Conservation (phyloP, 2,797 vertebrate species). For the Xiphorhynchus erythropygius region DNA sequence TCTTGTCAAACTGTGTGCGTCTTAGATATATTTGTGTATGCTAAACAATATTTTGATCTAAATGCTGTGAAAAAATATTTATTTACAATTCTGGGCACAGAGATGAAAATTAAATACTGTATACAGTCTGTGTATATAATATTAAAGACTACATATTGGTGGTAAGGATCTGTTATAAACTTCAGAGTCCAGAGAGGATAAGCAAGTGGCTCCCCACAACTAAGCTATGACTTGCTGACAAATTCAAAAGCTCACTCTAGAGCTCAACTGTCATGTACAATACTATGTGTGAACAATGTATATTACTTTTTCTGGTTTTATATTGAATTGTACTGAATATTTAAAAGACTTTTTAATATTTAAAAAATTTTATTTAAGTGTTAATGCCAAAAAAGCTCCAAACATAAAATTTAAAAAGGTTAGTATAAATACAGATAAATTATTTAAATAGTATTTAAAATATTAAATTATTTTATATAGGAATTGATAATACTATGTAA, state of each 20-base stretch:
- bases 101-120: conserved; percentile 5
- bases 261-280: conserved; percentile 52
- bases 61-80: conserved; percentile 29
- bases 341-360: conserved; percentile 59
- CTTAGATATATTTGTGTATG: conserved; percentile 17
- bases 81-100: neutral
- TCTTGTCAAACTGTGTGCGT: conserved; percentile 23
- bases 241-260: conserved; percentile 14
- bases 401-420: conserved; percentile 29
- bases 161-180: neutral
- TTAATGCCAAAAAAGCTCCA: conserved; percentile 10
- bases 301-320: conserved; percentile 49
- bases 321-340: conserved; percentile 58
- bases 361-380: neutral
- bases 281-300: conserved; percentile 55
- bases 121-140: neutral
- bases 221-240: neutral
- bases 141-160: neutral
- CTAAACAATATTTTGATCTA: conserved; percentile 51
- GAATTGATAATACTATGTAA: conserved; percentile 18
- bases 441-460: conserved; percentile 54
- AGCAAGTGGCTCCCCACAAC: neutral
- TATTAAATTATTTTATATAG: conserved; percentile 62
- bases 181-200: neutral
- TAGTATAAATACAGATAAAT: conserved; percentile 54